Evolutionary conservation across 2,113 vertebrate genomes (phyloP).

Genomic region (Colossoma macropomum): DNA sequence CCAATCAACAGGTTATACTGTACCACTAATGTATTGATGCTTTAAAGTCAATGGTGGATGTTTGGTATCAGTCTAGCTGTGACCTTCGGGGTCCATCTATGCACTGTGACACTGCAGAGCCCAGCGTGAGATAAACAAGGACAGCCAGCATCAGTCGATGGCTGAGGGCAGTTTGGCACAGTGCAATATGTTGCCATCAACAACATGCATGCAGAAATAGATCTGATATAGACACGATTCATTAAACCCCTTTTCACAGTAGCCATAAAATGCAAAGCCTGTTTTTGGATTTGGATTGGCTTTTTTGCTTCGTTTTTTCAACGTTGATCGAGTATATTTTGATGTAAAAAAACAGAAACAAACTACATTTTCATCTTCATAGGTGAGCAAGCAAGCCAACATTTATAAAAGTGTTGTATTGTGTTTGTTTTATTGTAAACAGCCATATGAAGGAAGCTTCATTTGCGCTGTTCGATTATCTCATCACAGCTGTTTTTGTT

Average conservation of each 20-base stretch:
- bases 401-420: no score
- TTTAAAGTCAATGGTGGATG: constrained; percentile 5
- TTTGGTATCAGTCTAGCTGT: neutral
- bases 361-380: no score
- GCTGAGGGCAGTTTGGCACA: neutral
- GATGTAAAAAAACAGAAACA: no score
- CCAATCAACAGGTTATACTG: constrained; percentile 15
- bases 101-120: constrained; percentile 10
- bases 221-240: neutral
- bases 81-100: constrained; percentile 6
- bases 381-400: no score
- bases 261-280: no score
- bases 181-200: neutral
- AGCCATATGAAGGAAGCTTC: no score
- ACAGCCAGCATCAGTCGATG: constrained; percentile 14
- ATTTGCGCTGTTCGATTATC: no score
- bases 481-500: no score
- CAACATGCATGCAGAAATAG: neutral
- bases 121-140: constrained; percentile 24
- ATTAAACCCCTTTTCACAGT: neutral
- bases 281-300: no score
- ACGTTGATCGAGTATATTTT: no score
- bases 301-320: no score
- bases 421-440: no score
- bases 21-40: constrained; percentile 2